Evolutionary conservation across 2,888 invertebrate genomes (phyloP).

Genomic region (Listrodromus nycthemerus): DNA sequence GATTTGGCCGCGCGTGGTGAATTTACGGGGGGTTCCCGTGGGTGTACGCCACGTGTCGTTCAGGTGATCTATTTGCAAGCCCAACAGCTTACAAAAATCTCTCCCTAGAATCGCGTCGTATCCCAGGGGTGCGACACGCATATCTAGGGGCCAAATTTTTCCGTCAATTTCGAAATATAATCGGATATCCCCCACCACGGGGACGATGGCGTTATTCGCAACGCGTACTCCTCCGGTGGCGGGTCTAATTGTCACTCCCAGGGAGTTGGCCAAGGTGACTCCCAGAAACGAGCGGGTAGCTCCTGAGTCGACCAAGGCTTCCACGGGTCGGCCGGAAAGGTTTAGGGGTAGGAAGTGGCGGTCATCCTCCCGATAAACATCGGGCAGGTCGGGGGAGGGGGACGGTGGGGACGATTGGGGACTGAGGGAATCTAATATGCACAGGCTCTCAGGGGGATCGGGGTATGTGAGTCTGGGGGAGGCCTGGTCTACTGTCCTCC

Average conservation of each 20-base stretch:
- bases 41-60: not conserved
- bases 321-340: not conserved
- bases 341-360: not conserved
- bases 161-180: not conserved
- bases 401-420: not conserved
- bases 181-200: not conserved
- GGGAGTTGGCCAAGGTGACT: not conserved
- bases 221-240: constrained; percentile 5
- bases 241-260: not conserved
- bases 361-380: not conserved
- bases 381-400: not conserved
- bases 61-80: not conserved
- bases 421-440: accelerated
- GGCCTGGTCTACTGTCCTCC: not conserved
- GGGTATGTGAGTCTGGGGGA: not conserved
- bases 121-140: too few relatives aligned
- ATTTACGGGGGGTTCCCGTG: not conserved
- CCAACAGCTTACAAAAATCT: not conserved
- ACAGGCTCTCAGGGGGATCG: too few relatives aligned
- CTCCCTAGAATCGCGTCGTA: too few relatives aligned
- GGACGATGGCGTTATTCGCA: constrained; percentile 12
- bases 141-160: too few relatives aligned
- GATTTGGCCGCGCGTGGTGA: not conserved
- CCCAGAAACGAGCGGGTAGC: not conserved
- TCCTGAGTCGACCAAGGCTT: not conserved